Conservation (phyloP, 2,888 invertebrate genomes). For the Synergus umbraculus region DNA sequence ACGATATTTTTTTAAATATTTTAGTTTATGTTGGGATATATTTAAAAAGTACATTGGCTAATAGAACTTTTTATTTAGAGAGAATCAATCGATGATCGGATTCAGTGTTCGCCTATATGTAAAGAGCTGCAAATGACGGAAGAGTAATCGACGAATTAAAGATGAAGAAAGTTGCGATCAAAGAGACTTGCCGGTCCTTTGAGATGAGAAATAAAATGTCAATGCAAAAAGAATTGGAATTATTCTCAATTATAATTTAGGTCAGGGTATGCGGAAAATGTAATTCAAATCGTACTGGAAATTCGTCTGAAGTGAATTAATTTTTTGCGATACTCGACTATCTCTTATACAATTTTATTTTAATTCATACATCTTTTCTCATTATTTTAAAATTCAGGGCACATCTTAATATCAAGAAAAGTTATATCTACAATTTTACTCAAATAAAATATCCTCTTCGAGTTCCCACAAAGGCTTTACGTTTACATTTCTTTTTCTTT, state of each 20-base stretch:
- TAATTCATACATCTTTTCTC: slow-evolving; percentile 6
- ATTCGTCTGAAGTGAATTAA: slow-evolving; percentile 31
- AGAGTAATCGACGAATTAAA: slow-evolving; percentile 35
- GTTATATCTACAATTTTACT: background rate
- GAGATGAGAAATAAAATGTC: slow-evolving; percentile 39
- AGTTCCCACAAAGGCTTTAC: background rate
- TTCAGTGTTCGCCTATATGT: too few species aligned
- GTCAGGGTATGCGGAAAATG: slow-evolving; percentile 29
- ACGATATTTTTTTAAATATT: too few species aligned
- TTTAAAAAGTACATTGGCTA: too few species aligned
- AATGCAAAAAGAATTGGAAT: slow-evolving; percentile 33
- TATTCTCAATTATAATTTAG: slow-evolving; percentile 35
- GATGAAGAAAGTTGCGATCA: slow-evolving; percentile 36
- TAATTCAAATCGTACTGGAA: slow-evolving; percentile 13
- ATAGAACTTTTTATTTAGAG: too few species aligned
- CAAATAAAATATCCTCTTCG: slow-evolving; percentile 2
- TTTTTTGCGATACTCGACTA: slow-evolving; percentile 21
- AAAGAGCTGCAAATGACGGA: background rate
- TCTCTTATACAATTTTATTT: slow-evolving; percentile 22
- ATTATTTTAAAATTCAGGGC: slow-evolving; percentile 22
- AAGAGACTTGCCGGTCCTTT: slow-evolving; percentile 21
- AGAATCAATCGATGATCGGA: too few species aligned
- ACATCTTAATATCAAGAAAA: slow-evolving; percentile 11
- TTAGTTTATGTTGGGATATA: too few species aligned
- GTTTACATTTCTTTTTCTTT: too few species aligned